phyloP scores from a whole-genome alignment of 2,888 invertebrate genomes.

The Hypercompe scribonia region DNA sequence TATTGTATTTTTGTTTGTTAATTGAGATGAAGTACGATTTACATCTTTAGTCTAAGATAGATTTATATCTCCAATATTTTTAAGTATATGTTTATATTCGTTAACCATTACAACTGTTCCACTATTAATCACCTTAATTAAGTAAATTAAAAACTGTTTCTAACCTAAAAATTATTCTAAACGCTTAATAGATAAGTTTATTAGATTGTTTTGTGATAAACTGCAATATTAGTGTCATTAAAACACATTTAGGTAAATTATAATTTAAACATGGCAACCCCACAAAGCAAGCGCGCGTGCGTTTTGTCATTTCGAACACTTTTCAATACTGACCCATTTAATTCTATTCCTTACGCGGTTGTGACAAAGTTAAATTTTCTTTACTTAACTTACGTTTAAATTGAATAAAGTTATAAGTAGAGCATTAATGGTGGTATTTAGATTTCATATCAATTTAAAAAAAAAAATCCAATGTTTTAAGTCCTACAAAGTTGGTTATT shows the following conservation, averaged over 20 bases:
- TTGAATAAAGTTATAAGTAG: background rate
- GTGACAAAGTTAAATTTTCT: conserved; percentile 11
- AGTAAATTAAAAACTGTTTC: no score
- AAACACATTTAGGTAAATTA: background rate
- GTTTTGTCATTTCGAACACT: conserved; percentile 50
- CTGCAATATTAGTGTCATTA: background rate
- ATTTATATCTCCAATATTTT: no score
- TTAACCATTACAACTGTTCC: background rate
- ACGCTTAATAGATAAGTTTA: background rate
- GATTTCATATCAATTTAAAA: background rate
- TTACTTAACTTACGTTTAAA: background rate
- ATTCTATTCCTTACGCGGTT: conserved; percentile 26
- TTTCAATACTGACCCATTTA: conserved; percentile 27
- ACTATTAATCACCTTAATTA: background rate
- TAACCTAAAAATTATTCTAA: background rate
- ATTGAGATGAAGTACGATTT: background rate
- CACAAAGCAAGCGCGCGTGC: conserved; percentile 43
- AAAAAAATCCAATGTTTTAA: background rate
- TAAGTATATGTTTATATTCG: background rate
- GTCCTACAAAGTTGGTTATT: background rate
- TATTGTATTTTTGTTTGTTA: background rate
- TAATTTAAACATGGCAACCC: conserved; percentile 33
- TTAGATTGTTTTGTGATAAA: background rate
- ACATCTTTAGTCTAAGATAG: no score
- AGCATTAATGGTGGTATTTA: background rate